Percentiles rank a stretch among this genome's conserved stretches.
Conservation (phyloP, 2,888 invertebrate species). For the Hirtodrosophila duncani region DNA sequence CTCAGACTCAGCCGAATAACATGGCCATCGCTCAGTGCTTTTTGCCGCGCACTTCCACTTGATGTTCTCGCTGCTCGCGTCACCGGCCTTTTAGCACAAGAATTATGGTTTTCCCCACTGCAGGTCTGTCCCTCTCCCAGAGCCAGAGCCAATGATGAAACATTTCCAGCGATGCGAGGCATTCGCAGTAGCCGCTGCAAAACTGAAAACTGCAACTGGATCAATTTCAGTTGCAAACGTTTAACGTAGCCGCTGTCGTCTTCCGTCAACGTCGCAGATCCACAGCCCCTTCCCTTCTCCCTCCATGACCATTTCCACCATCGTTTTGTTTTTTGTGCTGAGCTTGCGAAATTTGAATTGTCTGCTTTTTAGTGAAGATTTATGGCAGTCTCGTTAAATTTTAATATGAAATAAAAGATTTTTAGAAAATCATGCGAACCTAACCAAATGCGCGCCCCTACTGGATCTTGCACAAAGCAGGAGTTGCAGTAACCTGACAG, state of each 20-base stretch:
- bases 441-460: too few relatives aligned
- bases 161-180: constrained; percentile 66
- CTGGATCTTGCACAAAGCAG: too few relatives aligned
- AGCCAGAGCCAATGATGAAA: constrained; percentile 58
- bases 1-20: constrained; percentile 43
- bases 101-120: constrained; percentile 62
- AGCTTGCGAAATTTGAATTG: constrained; percentile 75
- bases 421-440: constrained; percentile 43
- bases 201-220: constrained; percentile 71
- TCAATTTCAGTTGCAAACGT: constrained; percentile 72
- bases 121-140: constrained; percentile 3
- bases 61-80: constrained; percentile 34
- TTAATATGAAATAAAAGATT: constrained; percentile 75
- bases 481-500: background rate
- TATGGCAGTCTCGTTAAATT: constrained; percentile 77
- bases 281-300: background rate
- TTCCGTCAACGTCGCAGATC: constrained; percentile 36
- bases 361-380: constrained; percentile 76
- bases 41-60: constrained; percentile 35
- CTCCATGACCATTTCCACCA: background rate
- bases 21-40: constrained; percentile 52
- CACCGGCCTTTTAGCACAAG: constrained; percentile 67
- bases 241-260: constrained; percentile 40
- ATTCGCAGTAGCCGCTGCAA: constrained; percentile 46
- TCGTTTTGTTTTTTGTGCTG: constrained; percentile 20